Percentiles rank a stretch among this genome's conserved stretches.
These are phyloP conservation scores for Panurus biarmicus DNA, from an alignment of 2,113 vertebrate species.

Conservation along the genomic window DNA sequence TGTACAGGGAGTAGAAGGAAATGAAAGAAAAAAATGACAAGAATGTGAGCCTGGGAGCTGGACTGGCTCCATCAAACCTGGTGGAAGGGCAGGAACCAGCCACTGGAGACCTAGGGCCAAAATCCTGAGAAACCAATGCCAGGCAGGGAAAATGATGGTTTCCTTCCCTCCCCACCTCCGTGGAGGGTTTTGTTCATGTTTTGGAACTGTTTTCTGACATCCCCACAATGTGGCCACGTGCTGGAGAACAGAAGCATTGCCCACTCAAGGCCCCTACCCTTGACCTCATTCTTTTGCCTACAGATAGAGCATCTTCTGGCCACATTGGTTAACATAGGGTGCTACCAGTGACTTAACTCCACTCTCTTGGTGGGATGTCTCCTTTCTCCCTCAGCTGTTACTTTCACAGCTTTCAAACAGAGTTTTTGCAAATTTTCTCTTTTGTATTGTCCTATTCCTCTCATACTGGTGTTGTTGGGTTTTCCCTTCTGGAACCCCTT, in stretches of 20 bases:
- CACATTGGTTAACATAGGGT: neutral
- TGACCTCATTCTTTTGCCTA: neutral
- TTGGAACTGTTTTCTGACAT: neutral
- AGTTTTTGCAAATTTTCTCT: neutral
- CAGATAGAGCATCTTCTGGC: neutral
- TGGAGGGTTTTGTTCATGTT: neutral
- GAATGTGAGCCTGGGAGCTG: constrained; percentile 35
- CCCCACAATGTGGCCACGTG: neutral
- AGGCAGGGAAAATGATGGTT: neutral
- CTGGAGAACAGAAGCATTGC: neutral
- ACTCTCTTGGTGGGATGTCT: neutral
- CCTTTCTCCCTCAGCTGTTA: neutral
- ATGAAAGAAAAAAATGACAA: constrained; percentile 43
- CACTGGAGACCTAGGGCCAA: neutral
- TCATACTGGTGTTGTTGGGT: neutral
- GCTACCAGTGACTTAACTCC: neutral
- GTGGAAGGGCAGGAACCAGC: neutral
- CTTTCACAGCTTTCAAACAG: neutral
- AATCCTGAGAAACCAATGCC: neutral
- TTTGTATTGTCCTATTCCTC: neutral
- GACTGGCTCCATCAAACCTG: neutral
- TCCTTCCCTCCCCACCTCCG: neutral
- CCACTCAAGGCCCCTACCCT: rapidly evolving
- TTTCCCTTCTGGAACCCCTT: neutral
- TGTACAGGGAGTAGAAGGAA: constrained; percentile 38